Evolutionary conservation across 2,888 invertebrate species (phyloP).

Genomic region (Tubiluchus corallicola): DNA sequence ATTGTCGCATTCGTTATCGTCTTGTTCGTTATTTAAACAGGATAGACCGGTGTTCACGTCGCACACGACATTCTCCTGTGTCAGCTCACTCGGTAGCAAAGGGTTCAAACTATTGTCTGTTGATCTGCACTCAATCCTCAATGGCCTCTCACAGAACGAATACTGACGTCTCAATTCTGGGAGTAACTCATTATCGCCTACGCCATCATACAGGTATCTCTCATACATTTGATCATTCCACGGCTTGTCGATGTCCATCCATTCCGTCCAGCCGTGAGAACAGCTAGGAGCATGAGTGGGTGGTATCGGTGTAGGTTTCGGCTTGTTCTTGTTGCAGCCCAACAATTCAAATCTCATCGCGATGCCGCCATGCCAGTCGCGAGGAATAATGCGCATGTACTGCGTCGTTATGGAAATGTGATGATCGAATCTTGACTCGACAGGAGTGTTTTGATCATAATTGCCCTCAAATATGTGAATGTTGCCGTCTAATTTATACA

Average conservation of each 20-base stretch:
- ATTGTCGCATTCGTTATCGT: constrained; percentile 18
- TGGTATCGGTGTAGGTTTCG: not conserved
- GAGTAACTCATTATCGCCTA: not conserved
- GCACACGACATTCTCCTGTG: constrained; percentile 14
- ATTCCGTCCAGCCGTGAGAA: not conserved
- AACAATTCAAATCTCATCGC: not conserved
- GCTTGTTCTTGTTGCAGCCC: not conserved
- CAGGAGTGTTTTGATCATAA: not conserved
- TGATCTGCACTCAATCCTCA: not conserved
- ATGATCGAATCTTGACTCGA: not conserved
- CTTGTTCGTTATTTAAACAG: constrained; percentile 18
- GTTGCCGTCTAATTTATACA: not conserved
- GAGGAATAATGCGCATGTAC: not conserved
- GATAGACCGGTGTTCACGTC: constrained; percentile 18
- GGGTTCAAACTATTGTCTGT: not conserved
- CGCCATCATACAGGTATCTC: not conserved
- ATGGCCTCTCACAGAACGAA: not conserved
- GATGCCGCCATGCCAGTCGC: not conserved
- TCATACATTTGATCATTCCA: not conserved
- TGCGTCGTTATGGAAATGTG: too few relatives aligned
- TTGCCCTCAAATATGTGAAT: not conserved
- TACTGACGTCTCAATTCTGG: not conserved
- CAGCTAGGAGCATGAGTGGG: not conserved
- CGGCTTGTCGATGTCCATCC: not conserved
- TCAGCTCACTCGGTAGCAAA: not conserved